A percentile compares a stretch with the other conserved stretches of the same genome.
Conservation (phyloP, 2,113 vertebrate genomes). For the Thymallus thymallus region DNA sequence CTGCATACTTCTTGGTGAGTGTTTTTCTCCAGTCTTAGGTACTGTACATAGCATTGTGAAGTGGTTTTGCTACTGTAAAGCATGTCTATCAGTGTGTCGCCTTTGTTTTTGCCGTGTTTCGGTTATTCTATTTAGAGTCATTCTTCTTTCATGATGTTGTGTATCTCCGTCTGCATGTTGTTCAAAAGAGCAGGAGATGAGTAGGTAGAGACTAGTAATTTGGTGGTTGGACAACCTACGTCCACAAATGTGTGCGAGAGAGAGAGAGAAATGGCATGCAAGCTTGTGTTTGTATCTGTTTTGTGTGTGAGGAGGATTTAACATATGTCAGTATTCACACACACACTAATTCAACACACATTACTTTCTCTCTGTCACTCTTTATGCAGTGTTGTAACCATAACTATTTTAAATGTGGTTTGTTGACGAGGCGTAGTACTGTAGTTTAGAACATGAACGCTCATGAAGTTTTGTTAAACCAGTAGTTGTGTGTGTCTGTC, state of each 20-base stretch:
- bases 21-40: conserved; percentile 7
- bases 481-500: not conserved
- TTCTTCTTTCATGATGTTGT: too few relatives aligned
- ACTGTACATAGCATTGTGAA: not conserved
- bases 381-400: conserved; percentile 3
- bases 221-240: too few relatives aligned
- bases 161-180: not conserved
- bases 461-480: conserved; percentile 33
- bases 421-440: conserved; percentile 24
- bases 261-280: too few relatives aligned
- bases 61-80: not conserved
- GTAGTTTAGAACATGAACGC: conserved; percentile 24
- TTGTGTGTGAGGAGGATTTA: not conserved
- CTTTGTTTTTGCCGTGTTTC: not conserved
- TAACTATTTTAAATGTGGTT: conserved; percentile 8
- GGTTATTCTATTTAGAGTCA: too few relatives aligned
- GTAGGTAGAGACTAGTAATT: not conserved
- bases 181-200: not conserved
- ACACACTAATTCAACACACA: not conserved
- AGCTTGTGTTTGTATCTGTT: conserved; percentile 25
- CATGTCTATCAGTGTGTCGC: not conserved
- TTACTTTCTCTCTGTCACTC: conserved; percentile 1
- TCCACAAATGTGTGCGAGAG: conserved; percentile 8
- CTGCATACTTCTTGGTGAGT: conserved; percentile 63
- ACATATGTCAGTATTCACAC: not conserved